Evolutionary conservation across 2,797 vertebrate species (phyloP), one percentile per base, ranked within the genome.

Genomic region (Mormyrops attenuatus): DNA sequence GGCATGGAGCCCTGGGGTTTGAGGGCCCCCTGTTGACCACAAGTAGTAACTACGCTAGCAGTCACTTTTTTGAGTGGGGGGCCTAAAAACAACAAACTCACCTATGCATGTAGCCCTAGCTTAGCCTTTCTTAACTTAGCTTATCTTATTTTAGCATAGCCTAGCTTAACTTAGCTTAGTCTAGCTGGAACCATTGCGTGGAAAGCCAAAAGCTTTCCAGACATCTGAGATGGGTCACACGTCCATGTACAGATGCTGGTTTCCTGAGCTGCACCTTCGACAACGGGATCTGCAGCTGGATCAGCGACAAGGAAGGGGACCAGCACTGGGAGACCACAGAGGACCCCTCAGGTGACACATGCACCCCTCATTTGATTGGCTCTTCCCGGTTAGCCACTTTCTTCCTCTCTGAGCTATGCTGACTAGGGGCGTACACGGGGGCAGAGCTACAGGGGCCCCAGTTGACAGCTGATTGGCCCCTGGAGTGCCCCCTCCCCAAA

Each of bases 221-320:
- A 41, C 73, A 44, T 34, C 66, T 44, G 34, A 80, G 73, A 80
- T 2, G 38, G 73, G 86, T 22, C 90, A 90, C 91, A 77, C 20
- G 13, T 85, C 88, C 17, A 2, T 92, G 77, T 90, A 17, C 92
- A 99, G 98, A 96, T 77, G 90, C 95, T 1, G 96, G 97, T 44
- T 93, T 97, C 80, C 96, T 98, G 93, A 98, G 97, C 94, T 99
- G 98, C 90, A 96, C 96, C 85, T 99, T 99, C 94, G 98, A 99
- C 89, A 94, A 96, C 0, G 98, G 98, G 3, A 95, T 99, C 9
- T 99, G 98, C 7, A 97, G 97, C 5, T 99, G 98, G 98, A 97
- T 98, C 92, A 95, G 96, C 90, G 97, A 97, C 92, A 97, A 94
- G 94, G 96, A 97, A 0, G 97, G 96, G 52, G 97, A 97, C 90